Evolutionary conservation across 2,888 invertebrate genomes (phyloP), one percentile per base, ranked within the genome.

Genomic region (Smittia sp.): DNA sequence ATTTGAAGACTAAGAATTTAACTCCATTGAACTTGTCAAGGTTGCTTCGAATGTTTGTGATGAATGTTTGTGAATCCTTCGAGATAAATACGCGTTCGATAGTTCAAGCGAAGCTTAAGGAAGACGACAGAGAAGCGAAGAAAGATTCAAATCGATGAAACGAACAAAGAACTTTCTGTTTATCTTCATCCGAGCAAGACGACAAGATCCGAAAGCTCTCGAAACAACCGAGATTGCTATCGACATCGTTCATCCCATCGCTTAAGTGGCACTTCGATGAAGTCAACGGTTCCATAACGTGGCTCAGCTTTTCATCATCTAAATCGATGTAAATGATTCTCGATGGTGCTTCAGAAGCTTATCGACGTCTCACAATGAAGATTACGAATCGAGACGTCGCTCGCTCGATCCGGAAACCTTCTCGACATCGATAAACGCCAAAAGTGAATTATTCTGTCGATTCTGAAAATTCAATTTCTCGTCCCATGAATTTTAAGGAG

Each of bases 261-360:
- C 15, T 46, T 46, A 46, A 46, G 46, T 46, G 46, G 46, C 15
- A 46, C 46, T 46, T 46, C 2, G 11, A n/a, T 11, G 46, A 46
- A 46, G 46, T 46, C 15, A 46, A 46, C n/a, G n/a, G n/a, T 46
- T 46, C 46, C 46, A 46, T 46, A 46, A 32, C 32, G 32, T 32
- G 32, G 32, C 32, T 32, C 3, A 32, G 46, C 11, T n/a, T 46
- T 15, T 15, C 46, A 46, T 46, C 46, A 46, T 46, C 46, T 6
- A 15, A 32, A 46, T 46, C 46, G 46, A 46, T 15, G 15, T 46
- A 46, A 46, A 46, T 46, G 11, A 15, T n/a, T 46, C n/a, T n/a
- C 15, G 46, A 46, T n/a, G 46, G n/a, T 46, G 46, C 15, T 46
- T 15, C 11, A 46, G n/a, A 15, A 46, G 46, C 46, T 46, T 3